Conservation (phyloP, 2,797 vertebrate genomes). For the Hydrophis major region DNA sequence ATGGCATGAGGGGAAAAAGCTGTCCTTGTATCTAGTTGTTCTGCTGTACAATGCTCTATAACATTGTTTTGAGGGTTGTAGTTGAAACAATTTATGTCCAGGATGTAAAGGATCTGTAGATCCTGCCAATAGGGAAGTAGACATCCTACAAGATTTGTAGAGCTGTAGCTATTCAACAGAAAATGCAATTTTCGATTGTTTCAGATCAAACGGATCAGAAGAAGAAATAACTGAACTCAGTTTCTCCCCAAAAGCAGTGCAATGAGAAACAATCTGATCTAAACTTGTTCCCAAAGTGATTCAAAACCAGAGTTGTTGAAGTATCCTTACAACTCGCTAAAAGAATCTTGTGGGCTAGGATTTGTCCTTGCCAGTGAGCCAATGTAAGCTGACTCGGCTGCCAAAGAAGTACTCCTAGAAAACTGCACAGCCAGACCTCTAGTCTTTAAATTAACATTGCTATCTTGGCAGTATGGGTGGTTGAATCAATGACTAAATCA, state of each 20-base stretch:
- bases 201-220: not conserved
- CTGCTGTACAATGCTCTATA: too few species aligned
- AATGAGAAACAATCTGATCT: not conserved
- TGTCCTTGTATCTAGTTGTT: too few species aligned
- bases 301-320: not conserved
- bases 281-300: not conserved
- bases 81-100: too few species aligned
- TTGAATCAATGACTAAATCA: not conserved
- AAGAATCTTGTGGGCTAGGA: not conserved
- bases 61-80: too few species aligned
- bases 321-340: not conserved
- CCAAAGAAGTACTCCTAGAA: not conserved
- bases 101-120: too few species aligned
- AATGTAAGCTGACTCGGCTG: not conserved
- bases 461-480: not conserved
- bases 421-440: not conserved
- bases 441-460: not conserved
- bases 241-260: not conserved
- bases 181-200: not conserved
- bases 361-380: not conserved
- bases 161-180: not conserved
- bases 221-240: not conserved
- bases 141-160: not conserved
- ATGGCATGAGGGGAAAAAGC: too few species aligned
- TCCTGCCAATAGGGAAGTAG: not conserved